Evolutionary conservation across 2,113 vertebrate species (phyloP), one percentile per base, ranked within the genome.

Genomic region (Noctilio leporinus): DNA sequence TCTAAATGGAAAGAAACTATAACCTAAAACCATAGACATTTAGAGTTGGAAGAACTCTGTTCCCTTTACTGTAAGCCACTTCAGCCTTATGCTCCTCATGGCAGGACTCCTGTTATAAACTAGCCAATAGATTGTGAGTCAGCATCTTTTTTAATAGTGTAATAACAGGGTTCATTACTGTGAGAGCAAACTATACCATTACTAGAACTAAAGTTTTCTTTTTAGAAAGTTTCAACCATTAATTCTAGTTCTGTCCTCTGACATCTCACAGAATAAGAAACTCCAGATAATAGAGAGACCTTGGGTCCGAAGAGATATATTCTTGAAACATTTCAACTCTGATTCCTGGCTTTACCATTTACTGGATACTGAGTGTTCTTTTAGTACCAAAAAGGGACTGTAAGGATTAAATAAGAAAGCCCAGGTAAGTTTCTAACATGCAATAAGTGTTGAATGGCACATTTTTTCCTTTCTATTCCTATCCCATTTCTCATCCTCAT

Each of bases 401-500:
- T 8, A 19, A 55, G 40, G 30, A 64, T 51, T 86, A 94, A 38
- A 7, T 72, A 65, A 91, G 78, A 87, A 33, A 28, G 30, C 51
- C 40, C 33, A 0, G 15, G 26, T n/a, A 53, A 94, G 76, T 47
- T 55, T 47, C 91, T 96, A 94, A 88, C 55, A n/a, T 12, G 35
- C 87, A 93, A 51, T 59, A 64, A 70, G 53, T 84, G 28, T 76
- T 89, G 26, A 20, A 2, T 35, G n/a, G 89, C n/a, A 64, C 51
- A 26, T 85, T 93, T 47, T 19, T 55, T 92, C 47, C 51, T 94
- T 95, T 95, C 75, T 93, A n/a, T 89, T 77, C 81, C 65, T 35
- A 80, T 86, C 4, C 40, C 49, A 75, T 19, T 82, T 28, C 33
- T 81, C 49, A 67, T 67, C 33, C 38, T 51, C 53, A 72, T 49